phyloP scores from a whole-genome alignment of 2,888 invertebrate species.

The Smittia aterrima region DNA sequence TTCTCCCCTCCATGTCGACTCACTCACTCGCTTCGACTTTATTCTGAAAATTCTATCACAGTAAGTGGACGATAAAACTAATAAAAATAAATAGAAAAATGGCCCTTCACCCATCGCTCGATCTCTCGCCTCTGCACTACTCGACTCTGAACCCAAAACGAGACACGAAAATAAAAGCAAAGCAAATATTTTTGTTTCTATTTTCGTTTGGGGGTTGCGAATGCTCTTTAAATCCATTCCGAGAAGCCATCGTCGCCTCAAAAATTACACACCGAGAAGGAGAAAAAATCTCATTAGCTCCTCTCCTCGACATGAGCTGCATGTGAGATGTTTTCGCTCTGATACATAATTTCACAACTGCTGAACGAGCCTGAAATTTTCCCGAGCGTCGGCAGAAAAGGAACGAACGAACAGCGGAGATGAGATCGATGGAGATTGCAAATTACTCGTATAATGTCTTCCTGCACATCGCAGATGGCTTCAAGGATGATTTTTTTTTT shows the following conservation, averaged over 20 bases:
- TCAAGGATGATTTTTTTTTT: neutral
- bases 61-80: conserved; percentile 39
- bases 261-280: neutral
- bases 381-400: neutral
- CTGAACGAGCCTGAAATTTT: conserved; percentile 1
- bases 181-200: neutral
- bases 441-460: conserved; percentile 36
- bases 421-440: conserved; percentile 36
- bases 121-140: neutral
- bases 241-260: neutral
- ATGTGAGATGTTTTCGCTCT: neutral
- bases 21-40: neutral
- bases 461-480: conserved; percentile 33
- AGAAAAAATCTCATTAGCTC: conserved; percentile 15
- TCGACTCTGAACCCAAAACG: neutral
- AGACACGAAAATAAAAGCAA: neutral
- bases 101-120: conserved; percentile 18
- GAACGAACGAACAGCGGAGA: neutral
- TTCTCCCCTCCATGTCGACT: conserved; percentile 3
- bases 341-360: no score
- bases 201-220: neutral
- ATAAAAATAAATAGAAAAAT: conserved; percentile 41
- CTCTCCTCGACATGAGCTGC: neutral
- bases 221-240: neutral
- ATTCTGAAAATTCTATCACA: conserved; percentile 36